Evolutionary conservation across 1,140 invertebrate species (phyloP).

Genomic region (Pomacea maculata): DNA sequence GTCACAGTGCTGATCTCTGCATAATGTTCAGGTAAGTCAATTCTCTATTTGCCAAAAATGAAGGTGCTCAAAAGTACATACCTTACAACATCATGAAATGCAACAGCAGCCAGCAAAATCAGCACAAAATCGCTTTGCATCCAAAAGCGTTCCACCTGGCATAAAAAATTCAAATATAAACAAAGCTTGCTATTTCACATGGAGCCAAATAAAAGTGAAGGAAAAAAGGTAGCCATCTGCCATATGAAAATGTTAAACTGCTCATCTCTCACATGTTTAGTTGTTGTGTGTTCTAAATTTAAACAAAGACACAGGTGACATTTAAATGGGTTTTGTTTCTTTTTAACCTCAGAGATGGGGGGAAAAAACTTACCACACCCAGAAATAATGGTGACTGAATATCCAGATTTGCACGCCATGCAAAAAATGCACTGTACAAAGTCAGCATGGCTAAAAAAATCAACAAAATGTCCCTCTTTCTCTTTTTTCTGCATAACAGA

Average conservation of each 20-base stretch:
- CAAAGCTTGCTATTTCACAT: too few species aligned
- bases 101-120: constrained; percentile 43
- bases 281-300: too few species aligned
- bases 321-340: too few species aligned
- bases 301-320: too few species aligned
- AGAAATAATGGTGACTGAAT: constrained; percentile 50
- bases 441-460: constrained; percentile 38
- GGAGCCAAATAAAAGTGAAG: constrained; percentile 2
- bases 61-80: constrained; percentile 17
- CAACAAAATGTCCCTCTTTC: neutral
- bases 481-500: constrained; percentile 13
- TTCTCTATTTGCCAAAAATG: neutral
- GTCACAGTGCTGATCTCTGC: neutral
- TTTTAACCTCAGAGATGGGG: too few species aligned
- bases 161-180: neutral
- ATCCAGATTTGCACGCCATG: constrained; percentile 62
- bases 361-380: constrained; percentile 53
- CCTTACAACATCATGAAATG: constrained; percentile 40
- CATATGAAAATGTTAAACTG: too few species aligned
- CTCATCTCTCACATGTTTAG: too few species aligned
- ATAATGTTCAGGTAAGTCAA: neutral
- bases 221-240: neutral
- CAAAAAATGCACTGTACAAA: constrained; percentile 52
- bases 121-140: constrained; percentile 58
- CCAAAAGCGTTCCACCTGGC: constrained; percentile 61